These are phyloP conservation scores for Erpornis zantholeuca DNA, from an alignment of 2,113 vertebrate genomes.

Conservation along the genomic window DNA sequence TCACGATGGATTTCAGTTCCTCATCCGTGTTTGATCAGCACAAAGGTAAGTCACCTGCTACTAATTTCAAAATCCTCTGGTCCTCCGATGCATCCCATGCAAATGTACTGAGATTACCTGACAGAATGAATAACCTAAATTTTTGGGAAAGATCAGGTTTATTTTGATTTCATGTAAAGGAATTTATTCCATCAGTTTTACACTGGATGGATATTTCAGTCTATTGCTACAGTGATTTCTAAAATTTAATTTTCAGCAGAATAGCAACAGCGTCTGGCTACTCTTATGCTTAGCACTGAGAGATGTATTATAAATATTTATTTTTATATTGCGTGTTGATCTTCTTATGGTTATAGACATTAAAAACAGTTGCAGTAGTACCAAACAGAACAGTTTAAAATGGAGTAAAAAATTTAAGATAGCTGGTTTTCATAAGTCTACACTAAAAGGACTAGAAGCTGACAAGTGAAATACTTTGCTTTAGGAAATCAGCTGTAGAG, in stretches of 20 bases:
- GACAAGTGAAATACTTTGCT: neutral
- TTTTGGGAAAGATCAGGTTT: neutral
- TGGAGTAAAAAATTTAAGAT: neutral
- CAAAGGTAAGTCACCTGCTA: conserved; percentile 78
- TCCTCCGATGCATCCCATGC: neutral
- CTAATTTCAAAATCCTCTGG: neutral
- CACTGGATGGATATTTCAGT: neutral
- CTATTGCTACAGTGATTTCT: neutral
- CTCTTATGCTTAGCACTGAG: neutral
- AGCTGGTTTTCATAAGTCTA: neutral
- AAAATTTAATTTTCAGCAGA: neutral
- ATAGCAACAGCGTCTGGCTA: neutral
- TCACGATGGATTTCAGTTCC: conserved; percentile 84
- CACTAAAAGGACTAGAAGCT: neutral
- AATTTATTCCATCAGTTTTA: neutral
- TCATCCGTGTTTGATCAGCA: conserved; percentile 85
- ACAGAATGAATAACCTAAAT: neutral
- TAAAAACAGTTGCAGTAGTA: neutral
- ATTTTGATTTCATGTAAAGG: neutral
- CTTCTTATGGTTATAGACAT: neutral
- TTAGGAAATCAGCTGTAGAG: neutral
- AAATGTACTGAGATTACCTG: neutral
- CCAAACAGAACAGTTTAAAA: neutral
- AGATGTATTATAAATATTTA: neutral
- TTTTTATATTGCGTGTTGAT: neutral